Conservation (phyloP, 2,797 vertebrate species). For the Hippopotamyrus pictus region DNA sequence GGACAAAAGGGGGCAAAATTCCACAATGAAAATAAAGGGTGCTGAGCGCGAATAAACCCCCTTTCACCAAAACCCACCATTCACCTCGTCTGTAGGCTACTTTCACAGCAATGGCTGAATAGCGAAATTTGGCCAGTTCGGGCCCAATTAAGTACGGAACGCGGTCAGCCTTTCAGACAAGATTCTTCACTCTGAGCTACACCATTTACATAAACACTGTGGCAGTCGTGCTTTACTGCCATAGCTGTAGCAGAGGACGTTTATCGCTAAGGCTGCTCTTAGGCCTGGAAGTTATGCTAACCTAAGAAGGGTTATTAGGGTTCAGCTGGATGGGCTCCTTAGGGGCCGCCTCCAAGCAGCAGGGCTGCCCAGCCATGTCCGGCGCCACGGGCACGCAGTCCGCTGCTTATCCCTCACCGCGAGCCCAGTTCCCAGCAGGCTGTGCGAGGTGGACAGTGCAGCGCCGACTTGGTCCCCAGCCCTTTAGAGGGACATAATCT, state of each 20-base stretch:
- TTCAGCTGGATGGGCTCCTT: not conserved
- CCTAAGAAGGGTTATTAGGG: not conserved
- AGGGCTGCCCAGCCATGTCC: not conserved
- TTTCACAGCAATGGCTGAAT: not conserved
- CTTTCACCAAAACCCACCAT: not conserved
- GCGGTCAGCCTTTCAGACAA: not conserved
- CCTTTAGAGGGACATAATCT: slow-evolving; percentile 25
- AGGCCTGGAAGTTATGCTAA: not conserved
- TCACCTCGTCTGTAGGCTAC: not conserved
- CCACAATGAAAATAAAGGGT: not conserved
- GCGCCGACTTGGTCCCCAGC: not conserved
- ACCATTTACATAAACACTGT: not conserved
- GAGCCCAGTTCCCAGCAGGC: not conserved
- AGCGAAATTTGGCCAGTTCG: not conserved
- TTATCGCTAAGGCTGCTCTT: not conserved
- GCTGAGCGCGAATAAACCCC: not conserved
- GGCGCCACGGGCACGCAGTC: not conserved
- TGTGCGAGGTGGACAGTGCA: not conserved
- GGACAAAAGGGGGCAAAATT: not conserved
- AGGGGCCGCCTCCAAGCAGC: not conserved
- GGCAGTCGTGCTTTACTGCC: not conserved
- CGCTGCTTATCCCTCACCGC: not conserved
- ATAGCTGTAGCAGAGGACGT: not conserved
- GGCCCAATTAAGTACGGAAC: not conserved
- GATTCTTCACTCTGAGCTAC: not conserved